phyloP scores from a whole-genome alignment of 2,113 vertebrate species.

The Talpa occidentalis region DNA sequence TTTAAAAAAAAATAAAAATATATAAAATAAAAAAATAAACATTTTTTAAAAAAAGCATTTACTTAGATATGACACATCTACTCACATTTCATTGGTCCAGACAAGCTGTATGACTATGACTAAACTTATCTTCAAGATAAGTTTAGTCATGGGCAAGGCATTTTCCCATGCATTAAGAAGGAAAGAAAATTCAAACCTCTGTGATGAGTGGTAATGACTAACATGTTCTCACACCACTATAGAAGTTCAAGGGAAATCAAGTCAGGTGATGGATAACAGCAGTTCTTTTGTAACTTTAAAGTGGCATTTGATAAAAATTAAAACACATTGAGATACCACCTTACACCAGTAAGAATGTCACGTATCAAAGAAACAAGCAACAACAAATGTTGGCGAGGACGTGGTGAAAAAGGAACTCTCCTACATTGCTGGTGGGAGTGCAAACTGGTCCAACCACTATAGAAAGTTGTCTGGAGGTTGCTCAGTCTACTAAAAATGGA shows the following conservation, averaged over 20 bases:
- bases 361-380: too few relatives aligned
- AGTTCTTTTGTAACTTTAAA: constrained; percentile 24
- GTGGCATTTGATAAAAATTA: background rate
- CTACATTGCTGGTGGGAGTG: too few relatives aligned
- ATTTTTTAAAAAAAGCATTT: too few relatives aligned
- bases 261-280: background rate
- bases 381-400: too few relatives aligned
- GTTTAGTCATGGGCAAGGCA: background rate
- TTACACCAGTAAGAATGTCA: too few relatives aligned
- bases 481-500: too few relatives aligned
- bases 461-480: too few relatives aligned
- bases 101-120: background rate
- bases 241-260: constrained; percentile 12
- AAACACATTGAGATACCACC: too few relatives aligned
- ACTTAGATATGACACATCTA: background rate
- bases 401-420: too few relatives aligned
- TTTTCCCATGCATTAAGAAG: background rate
- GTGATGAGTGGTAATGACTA: background rate
- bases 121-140: background rate
- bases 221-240: background rate
- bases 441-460: too few relatives aligned
- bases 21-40: too few relatives aligned
- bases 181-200: background rate
- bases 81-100: background rate
- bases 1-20: too few relatives aligned